Conservation (phyloP, 2,888 invertebrate species). For the Drosophila emarginata region DNA sequence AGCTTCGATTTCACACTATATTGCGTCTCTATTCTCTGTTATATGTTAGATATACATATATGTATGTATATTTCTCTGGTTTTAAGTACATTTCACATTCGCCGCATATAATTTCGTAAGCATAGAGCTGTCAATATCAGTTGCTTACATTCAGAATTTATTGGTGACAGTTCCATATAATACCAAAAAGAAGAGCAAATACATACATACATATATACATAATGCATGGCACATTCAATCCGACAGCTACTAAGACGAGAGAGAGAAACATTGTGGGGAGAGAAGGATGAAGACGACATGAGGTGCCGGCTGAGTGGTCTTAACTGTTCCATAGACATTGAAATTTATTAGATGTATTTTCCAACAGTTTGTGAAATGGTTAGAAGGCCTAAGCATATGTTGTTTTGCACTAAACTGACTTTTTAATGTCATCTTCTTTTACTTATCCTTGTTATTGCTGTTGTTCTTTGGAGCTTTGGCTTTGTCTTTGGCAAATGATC, state of each 20-base stretch:
- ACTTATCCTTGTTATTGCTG: not conserved
- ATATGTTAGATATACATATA: too few species aligned
- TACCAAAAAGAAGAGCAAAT: conserved; percentile 63
- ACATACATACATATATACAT: conserved; percentile 18
- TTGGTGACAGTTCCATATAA: conserved; percentile 73
- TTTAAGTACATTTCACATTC: conserved; percentile 57
- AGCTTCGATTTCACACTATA: too few species aligned
- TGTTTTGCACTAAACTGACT: conserved; percentile 35
- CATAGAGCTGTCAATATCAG: conserved; percentile 70
- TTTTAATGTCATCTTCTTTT: conserved; percentile 26
- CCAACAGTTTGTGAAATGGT: not conserved
- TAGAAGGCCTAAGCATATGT: conserved; percentile 8
- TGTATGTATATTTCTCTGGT: conserved; percentile 37
- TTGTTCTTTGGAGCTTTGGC: not conserved
- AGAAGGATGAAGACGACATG: not conserved
- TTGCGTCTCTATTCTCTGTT: not conserved
- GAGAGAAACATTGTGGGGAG: not conserved
- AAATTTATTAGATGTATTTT: conserved; percentile 71
- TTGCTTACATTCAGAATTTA: conserved; percentile 74
- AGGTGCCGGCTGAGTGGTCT: conserved; percentile 22
- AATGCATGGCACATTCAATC: conserved; percentile 1
- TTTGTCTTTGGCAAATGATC: conserved; percentile 52
- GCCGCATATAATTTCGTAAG: conserved; percentile 66
- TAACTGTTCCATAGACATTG: conserved; percentile 68
- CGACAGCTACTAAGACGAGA: conserved; percentile 20